Evolutionary conservation across 2,113 vertebrate genomes (phyloP).

Genomic region (Pristiophorus japonicus): DNA sequence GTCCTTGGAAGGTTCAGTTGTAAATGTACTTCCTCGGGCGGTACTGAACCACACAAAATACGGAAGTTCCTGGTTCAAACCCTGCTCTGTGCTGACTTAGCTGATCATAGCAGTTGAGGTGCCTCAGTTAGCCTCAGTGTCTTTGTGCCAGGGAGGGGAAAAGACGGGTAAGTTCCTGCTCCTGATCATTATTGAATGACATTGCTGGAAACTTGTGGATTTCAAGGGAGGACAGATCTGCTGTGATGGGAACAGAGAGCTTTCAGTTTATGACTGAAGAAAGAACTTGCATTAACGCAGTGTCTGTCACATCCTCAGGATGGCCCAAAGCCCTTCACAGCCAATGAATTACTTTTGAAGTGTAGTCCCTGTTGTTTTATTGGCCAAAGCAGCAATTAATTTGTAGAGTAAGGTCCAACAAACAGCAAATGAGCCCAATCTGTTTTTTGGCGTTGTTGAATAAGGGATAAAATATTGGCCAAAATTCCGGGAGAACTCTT

Average conservation of each 20-base stretch:
- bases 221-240: background rate
- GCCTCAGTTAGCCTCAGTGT: background rate
- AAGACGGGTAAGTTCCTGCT: background rate
- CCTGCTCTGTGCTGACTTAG: background rate
- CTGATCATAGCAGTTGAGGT: background rate
- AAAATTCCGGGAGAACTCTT: background rate
- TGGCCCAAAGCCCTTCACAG: background rate
- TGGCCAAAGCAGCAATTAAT: background rate
- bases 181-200: background rate
- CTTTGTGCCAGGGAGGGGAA: background rate
- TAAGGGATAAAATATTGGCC: background rate
- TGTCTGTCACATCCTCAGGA: background rate
- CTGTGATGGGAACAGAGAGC: background rate
- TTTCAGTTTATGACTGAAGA: background rate
- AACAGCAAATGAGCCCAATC: background rate
- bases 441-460: background rate
- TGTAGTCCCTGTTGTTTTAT: background rate
- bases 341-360: background rate
- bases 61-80: background rate
- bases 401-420: background rate
- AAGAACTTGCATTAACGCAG: background rate
- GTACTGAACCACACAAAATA: background rate
- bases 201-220: background rate
- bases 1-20: background rate
- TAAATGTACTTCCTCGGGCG: background rate